Base-by-base conservation (phyloP, 1,140 invertebrate species). In the Drosophila nebulosa region DNA sequence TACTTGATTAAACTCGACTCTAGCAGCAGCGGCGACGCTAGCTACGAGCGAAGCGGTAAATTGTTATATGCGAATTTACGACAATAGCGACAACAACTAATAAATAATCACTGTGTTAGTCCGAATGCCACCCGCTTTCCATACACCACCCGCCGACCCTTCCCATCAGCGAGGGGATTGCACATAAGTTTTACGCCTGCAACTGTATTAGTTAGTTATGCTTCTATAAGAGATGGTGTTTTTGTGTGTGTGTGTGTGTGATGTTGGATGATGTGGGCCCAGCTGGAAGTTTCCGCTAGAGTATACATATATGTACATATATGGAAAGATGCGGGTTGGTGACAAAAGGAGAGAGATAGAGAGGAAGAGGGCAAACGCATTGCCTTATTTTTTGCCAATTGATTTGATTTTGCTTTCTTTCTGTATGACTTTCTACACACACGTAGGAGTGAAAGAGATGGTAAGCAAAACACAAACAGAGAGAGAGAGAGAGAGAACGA, bases 201-300 rank as follows among this genome's bases (percentile, higher is more conserved):
- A 42, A 22, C 6, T 16, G 35, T 32, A 24, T 24, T 39, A 61
- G n/a, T 46, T 46, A 61, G 22, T 36, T 55, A 64, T 39, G 35
- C 35, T 59, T 21, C 53, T 60, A 36, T 69, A 35, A 18, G 10
- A 32, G 9, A 70, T 70, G 12, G 21, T 6, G 7, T 24, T 36
- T 66, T 1, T 35, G 5, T 1, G n/a, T 42, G 22, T 69, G 52
- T 32, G 39, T 46, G 16, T 46, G 18, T 46, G n/a, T 39, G 1
- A 14, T 39, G 39, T 46, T 16, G 1, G 39, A 46, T 21, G 42
- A 18, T 73, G 32, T 46, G 22, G 18, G 22, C 46, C 42, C 64
- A 72, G 72, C 64, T 62, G 64, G 72, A 74, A 66, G 52, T 56
- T 75, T 74, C 71, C 39, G 57, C 16, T 32, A n/a, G n/a, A n/a